These are phyloP conservation scores for Heliconius congener DNA, from an alignment of 1,140 invertebrate genomes.

Conservation along the genomic window DNA sequence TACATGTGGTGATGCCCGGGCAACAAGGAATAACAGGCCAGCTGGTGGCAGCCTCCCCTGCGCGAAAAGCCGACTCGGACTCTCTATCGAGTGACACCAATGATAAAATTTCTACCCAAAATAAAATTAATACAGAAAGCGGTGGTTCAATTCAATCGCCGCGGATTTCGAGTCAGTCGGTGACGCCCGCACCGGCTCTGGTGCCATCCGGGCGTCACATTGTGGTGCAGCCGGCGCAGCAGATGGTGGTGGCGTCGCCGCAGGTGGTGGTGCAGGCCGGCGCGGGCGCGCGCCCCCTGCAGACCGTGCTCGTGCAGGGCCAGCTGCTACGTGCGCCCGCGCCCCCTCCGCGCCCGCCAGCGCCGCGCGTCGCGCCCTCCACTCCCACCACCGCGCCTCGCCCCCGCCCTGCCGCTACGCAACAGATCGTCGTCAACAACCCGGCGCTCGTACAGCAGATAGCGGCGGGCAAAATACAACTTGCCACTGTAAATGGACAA, in stretches of 20 bases:
- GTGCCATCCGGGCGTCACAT: constrained; percentile 63
- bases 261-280: constrained; percentile 55
- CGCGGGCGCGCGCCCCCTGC: constrained; percentile 51
- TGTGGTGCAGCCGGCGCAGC: constrained; percentile 56
- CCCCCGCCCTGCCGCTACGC: constrained; percentile 56
- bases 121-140: constrained; percentile 47
- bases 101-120: constrained; percentile 33
- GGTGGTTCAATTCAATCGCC: constrained; percentile 37
- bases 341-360: constrained; percentile 27
- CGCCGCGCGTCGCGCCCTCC: constrained; percentile 43
- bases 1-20: constrained; percentile 88
- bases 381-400: constrained; percentile 49
- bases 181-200: constrained; percentile 40
- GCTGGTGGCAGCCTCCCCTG: constrained; percentile 62
- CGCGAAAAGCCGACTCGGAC: constrained; percentile 43
- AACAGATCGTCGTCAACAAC: constrained; percentile 89
- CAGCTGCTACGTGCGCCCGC: constrained; percentile 54
- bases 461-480: constrained; percentile 88
- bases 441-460: constrained; percentile 88
- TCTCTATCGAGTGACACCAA: constrained; percentile 23
- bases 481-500: constrained; percentile 92
- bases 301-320: constrained; percentile 70
- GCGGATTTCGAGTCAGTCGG: constrained; percentile 55
- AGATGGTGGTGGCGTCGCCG: constrained; percentile 51
- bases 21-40: constrained; percentile 69